Base-by-base conservation (phyloP, 2,888 invertebrate species). In the Perdita meconis region DNA sequence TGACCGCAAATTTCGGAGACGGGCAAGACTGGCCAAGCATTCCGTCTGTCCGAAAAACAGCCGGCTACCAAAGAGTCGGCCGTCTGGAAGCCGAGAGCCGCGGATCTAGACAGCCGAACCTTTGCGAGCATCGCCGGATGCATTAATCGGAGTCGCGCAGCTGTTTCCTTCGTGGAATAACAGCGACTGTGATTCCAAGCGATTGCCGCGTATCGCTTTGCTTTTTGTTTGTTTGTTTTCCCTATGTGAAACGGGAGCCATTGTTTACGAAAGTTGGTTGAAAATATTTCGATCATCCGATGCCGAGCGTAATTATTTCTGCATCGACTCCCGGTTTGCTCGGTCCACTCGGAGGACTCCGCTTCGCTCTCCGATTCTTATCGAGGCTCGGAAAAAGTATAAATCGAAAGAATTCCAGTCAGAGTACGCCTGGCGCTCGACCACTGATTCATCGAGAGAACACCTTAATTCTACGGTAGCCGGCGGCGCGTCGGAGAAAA, bases 1-100 rank as follows among this genome's bases (percentile, higher is more conserved):
- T 81, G 86, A 81, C 61, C 78, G 82, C 81, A 77, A 87, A 87
- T 83, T 83, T 81, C 82, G 64, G 65, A 78, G 80, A 82, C 82
- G 84, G 82, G 34, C 66, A 4, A 44, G n/a, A 1, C 3, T 5
- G 38, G 40, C 1, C 4, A 19, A 40, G 22, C 44, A 10, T 22
- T 51, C 36, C 2, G 40, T 47, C 16, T 16, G 47, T 6, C 40
- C 47, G 19, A 44, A 50, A 70, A 67, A 70, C 51, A 64, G 66
- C 2, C 42, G 42, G 16, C 47, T 40, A 24, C 30, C 16, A 55
- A 74, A 65, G 66, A 53, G 38, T 38, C 42, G 0, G 13, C 34
- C n/a, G 24, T 16, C 34, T 12, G 42, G 47, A 19, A 10, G 47
- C 47, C 47, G 47, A 12, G 22, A 12, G 2, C 30, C 55, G 24